Conservation (phyloP, 2,888 invertebrate genomes). For the Hypolimnas misippus region DNA sequence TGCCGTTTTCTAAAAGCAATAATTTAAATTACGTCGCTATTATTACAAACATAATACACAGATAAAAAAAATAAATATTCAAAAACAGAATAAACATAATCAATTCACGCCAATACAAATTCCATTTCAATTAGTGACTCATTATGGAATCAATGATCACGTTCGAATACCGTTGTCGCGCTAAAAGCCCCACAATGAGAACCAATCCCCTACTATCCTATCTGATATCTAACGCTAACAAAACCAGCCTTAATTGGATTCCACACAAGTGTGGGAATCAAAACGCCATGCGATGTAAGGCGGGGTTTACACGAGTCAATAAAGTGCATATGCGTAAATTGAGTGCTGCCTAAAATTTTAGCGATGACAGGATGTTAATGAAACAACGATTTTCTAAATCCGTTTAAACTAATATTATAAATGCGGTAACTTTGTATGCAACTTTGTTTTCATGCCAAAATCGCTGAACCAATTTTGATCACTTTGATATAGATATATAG, state of each 20-base stretch:
- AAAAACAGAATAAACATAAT: not conserved
- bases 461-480: no score
- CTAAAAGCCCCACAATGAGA: slow-evolving; percentile 45
- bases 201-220: slow-evolving; percentile 43
- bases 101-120: slow-evolving; percentile 13
- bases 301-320: slow-evolving; percentile 16
- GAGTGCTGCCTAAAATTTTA: not conserved
- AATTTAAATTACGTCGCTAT: no score
- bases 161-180: slow-evolving; percentile 15
- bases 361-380: not conserved
- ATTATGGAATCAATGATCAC: slow-evolving; percentile 22
- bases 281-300: slow-evolving; percentile 49
- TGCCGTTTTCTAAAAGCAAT: no score
- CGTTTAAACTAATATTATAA: no score
- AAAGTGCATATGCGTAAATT: not conserved
- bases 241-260: slow-evolving; percentile 62
- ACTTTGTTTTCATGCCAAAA: no score
- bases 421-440: no score
- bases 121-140: slow-evolving; percentile 23
- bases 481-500: no score
- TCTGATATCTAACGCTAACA: slow-evolving; percentile 54
- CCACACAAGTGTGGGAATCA: slow-evolving; percentile 53
- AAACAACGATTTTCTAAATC: not conserved
- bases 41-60: no score
- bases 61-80: not conserved